These are phyloP conservation scores for Agrenia bidenticulata DNA, from an alignment of 2,888 invertebrate species.

Conservation along the genomic window DNA sequence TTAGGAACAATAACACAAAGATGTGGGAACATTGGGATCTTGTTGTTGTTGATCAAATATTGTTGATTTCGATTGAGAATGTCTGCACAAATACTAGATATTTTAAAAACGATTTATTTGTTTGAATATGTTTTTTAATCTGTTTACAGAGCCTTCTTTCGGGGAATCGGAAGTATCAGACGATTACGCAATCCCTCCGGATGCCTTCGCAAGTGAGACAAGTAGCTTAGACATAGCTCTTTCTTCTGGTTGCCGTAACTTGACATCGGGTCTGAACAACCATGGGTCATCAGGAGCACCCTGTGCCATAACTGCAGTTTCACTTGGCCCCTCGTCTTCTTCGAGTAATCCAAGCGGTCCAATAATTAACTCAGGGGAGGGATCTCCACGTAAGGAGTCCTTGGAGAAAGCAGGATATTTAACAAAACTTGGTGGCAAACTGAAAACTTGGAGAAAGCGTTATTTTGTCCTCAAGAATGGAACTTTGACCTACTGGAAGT, in stretches of 20 bases:
- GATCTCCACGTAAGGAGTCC: conserved; percentile 68
- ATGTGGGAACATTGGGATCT: too few species aligned
- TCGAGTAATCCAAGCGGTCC: conserved; percentile 55
- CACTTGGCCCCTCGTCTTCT: conserved; percentile 52
- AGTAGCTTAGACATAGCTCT: conserved; percentile 61
- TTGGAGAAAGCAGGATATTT: conserved; percentile 87
- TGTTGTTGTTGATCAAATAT: not conserved
- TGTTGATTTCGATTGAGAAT: not conserved
- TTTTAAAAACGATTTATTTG: too few species aligned
- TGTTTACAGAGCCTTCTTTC: conserved; percentile 64
- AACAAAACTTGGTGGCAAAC: conserved; percentile 86
- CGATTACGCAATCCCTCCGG: conserved; percentile 95
- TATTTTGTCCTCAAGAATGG: conserved; percentile 96
- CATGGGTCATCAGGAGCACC: conserved; percentile 32
- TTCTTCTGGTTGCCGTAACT: conserved; percentile 50
- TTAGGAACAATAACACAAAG: too few species aligned
- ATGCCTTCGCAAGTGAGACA: conserved; percentile 80
- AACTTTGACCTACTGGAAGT: conserved; percentile 90
- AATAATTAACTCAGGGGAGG: conserved; percentile 50
- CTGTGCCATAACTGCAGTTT: conserved; percentile 36
- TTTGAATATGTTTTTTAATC: too few species aligned
- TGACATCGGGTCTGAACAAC: conserved; percentile 27
- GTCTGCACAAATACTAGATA: too few species aligned
- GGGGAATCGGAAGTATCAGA: conserved; percentile 87
- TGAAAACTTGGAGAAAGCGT: conserved; percentile 93